Conservation (phyloP, 2,113 vertebrate genomes). For the Menidia beryllina region DNA sequence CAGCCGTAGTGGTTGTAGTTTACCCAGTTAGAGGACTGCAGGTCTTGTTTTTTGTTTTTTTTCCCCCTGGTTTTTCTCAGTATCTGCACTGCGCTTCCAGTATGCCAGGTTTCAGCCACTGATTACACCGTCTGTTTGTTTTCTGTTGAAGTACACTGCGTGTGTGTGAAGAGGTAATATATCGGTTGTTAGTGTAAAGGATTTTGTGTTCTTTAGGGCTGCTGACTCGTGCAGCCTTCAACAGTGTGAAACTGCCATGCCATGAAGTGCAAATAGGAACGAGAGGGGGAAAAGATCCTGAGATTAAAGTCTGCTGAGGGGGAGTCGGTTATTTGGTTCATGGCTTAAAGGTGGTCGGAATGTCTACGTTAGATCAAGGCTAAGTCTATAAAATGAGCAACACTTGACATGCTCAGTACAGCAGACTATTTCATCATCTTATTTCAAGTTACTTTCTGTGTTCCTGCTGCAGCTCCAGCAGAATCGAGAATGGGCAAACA, state of each 20-base stretch:
- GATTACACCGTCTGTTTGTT: constrained; percentile 14
- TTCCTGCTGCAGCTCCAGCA: constrained; percentile 29
- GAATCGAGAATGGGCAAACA: constrained; percentile 27
- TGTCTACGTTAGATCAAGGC: background rate
- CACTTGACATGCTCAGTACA: background rate
- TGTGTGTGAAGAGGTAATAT: background rate
- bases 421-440: constrained; percentile 17
- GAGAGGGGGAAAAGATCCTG: background rate
- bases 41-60: constrained; percentile 10
- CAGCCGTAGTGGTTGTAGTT: background rate
- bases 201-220: constrained; percentile 23
- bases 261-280: constrained; percentile 17
- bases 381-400: background rate
- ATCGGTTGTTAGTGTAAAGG: constrained; percentile 12
- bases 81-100: background rate
- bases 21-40: constrained; percentile 21
- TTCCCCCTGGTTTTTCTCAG: constrained; percentile 8
- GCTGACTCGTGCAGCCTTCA: constrained; percentile 17
- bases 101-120: constrained; percentile 3
- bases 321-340: background rate
- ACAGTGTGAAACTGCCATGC: constrained; percentile 43
- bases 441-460: constrained; percentile 25
- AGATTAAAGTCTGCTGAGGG: constrained; percentile 17
- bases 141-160: constrained; percentile 29
- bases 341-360: background rate